A percentile compares a stretch with the other conserved stretches of the same genome.
Conservation (phyloP, 2,797 vertebrate species). For the Melanotaenia maccullochi region DNA sequence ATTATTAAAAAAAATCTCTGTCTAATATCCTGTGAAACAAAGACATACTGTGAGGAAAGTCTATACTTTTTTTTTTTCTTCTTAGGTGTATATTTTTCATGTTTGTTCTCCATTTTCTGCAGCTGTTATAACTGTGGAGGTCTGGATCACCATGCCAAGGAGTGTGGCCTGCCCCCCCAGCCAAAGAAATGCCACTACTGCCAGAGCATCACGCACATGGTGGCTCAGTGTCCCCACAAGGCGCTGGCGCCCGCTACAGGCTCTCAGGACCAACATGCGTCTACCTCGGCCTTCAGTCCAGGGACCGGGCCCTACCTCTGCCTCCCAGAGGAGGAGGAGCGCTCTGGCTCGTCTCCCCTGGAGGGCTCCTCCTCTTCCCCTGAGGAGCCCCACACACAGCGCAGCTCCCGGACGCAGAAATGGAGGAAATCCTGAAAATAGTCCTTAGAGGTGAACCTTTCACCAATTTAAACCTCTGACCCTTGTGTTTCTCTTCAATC, state of each 20-base stretch:
- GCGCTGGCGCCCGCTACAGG: conserved; percentile 86
- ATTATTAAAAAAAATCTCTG: neutral
- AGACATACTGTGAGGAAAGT: neutral
- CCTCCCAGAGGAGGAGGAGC: conserved; percentile 84
- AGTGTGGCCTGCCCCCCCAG: conserved; percentile 97
- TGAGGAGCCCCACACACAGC: conserved; percentile 77
- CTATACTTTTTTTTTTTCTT: neutral
- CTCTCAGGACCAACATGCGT: conserved; percentile 88
- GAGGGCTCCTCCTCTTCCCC: conserved; percentile 81
- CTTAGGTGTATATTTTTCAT: neutral
- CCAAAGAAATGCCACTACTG: conserved; percentile 99
- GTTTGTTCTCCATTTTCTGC: neutral
- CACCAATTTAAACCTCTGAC: conserved; percentile 41
- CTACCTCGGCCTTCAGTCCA: conserved; percentile 77
- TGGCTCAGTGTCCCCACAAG: conserved; percentile 94
- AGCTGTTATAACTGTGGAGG: conserved; percentile 99
- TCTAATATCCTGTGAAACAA: neutral
- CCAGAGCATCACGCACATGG: conserved; percentile 98
- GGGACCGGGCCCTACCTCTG: conserved; percentile 80
- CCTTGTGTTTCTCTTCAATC: conserved; percentile 2
- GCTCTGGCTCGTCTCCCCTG: conserved; percentile 81
- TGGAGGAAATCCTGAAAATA: conserved; percentile 81
- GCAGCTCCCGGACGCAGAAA: conserved; percentile 70
- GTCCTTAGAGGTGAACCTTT: conserved; percentile 51
- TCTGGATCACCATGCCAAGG: conserved; percentile 98